Evolutionary conservation across 2,113 vertebrate species (phyloP).

Genomic region (Ahaetulla prasina): DNA sequence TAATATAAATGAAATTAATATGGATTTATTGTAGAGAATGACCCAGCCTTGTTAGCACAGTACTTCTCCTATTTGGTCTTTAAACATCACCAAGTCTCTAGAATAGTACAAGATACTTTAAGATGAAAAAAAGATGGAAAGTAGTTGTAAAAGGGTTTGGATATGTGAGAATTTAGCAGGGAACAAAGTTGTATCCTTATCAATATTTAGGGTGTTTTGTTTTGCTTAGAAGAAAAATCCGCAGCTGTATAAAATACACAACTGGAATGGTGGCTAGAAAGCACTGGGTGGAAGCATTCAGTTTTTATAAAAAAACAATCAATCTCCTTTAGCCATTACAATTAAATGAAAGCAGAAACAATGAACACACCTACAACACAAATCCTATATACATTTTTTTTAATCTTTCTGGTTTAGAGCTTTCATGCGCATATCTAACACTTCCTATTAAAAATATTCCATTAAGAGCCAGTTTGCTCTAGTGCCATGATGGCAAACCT

Average conservation of each 20-base stretch:
- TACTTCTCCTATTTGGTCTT: slow-evolving; percentile 59
- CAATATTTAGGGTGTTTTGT: slow-evolving; percentile 10
- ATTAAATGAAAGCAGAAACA: background rate
- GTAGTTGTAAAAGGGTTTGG: slow-evolving; percentile 47
- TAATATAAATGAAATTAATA: slow-evolving; percentile 69
- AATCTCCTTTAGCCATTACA: background rate
- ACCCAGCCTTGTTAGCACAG: slow-evolving; percentile 61
- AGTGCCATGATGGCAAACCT: too few species aligned
- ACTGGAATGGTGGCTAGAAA: background rate
- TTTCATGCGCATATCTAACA: slow-evolving; percentile 35
- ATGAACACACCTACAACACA: slow-evolving; percentile 1
- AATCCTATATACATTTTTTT: slow-evolving; percentile 16
- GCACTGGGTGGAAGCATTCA: background rate
- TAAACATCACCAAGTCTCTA: slow-evolving; percentile 57
- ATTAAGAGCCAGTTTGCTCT: slow-evolving; percentile 5
- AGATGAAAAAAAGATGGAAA: slow-evolving; percentile 51
- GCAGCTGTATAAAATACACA: background rate
- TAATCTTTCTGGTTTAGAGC: background rate
- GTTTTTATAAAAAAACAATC: background rate
- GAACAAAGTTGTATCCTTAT: slow-evolving; percentile 45
- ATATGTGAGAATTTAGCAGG: slow-evolving; percentile 49
- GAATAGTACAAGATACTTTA: slow-evolving; percentile 49
- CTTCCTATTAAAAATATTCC: slow-evolving; percentile 27
- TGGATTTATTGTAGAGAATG: slow-evolving; percentile 67
- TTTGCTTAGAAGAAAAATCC: slow-evolving; percentile 2